Percentiles rank a stretch among this genome's conserved stretches.
phyloP scores from a whole-genome alignment of 1,140 invertebrate genomes.

The Hyles vespertilio region DNA sequence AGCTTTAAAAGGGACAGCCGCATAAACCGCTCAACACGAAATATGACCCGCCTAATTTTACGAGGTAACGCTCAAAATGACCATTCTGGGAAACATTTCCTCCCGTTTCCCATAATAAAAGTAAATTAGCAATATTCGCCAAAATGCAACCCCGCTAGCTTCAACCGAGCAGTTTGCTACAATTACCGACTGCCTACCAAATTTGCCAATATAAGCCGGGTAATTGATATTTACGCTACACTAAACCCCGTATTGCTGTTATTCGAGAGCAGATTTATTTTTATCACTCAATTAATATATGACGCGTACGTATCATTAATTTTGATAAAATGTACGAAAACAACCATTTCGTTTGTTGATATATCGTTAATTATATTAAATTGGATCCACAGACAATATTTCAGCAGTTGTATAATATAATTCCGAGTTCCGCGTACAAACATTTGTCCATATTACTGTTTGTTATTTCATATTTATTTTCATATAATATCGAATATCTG shows the following conservation, averaged over 20 bases:
- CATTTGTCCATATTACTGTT: no score
- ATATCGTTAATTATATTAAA: no score
- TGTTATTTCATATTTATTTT: no score
- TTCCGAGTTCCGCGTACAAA: no score
- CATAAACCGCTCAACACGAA: constrained; percentile 11
- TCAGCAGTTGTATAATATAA: background rate
- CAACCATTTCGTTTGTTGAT: background rate
- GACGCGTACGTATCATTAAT: constrained; percentile 1
- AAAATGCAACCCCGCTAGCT: constrained; percentile 32
- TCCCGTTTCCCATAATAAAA: constrained; percentile 47
- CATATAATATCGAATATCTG: no score
- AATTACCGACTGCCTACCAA: constrained; percentile 53
- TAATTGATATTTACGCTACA: constrained; percentile 69
- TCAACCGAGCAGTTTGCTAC: constrained; percentile 38
- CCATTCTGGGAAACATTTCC: constrained; percentile 28
- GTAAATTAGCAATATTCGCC: constrained; percentile 56
- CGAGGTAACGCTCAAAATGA: constrained; percentile 15
- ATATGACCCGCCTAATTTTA: constrained; percentile 25
- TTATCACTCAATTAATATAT: constrained; percentile 37
- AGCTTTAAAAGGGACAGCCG: background rate
- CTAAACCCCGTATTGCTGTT: constrained; percentile 31
- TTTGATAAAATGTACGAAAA: background rate
- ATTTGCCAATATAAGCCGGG: constrained; percentile 48
- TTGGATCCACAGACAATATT: no score
- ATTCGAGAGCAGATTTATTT: constrained; percentile 28